Evolutionary conservation across 1,140 invertebrate species (phyloP), one percentile per base, ranked within the genome.

Genomic region (Drosophila paulistorum): DNA sequence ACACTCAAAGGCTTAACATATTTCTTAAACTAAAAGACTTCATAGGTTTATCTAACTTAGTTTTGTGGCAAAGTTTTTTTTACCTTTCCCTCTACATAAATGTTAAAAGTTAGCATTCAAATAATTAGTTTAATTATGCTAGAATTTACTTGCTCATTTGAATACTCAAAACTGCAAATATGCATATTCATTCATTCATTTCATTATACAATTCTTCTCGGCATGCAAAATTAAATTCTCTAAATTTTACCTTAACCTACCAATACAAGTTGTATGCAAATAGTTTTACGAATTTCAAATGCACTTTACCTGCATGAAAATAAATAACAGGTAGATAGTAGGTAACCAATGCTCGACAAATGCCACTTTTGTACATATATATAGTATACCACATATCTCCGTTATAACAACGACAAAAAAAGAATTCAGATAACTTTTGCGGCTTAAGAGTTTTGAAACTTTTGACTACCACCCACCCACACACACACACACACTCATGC

Each of bases 221-320:
- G n/a, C 10, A 20, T 51, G 42, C 17, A 17, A 63, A 71, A 71
- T 48, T 45, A 69, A 41, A 74, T 74, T 67, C 37, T 14, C 10
- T 11, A 23, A 17, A 14, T 65, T 80, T 67, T 55, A 59, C 48
- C 41, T 42, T 30, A 30, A 45, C 7, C 41, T 30, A 30, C 30
- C 5, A 30, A 30, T 30, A 5, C 57, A 82, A 71, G 66, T 83
- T 78, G 67, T 68, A 65, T 65, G 65, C 48, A 84, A 84, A 79
- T 79, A 83, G 57, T 65, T 79, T 63, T 62, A 51, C 61, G 69
- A 57, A 76, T 69, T 76, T 70, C 74, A 70, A 71, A 57, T 80
- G 62, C 66, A 77, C 42, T 72, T n/a, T n/a, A 51, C 45, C 45
- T 14, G 7, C 45, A 20, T 7, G 9, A 9, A 23, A 51, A 20